Conservation (phyloP, 2,888 invertebrate species). For the Ctenicera cuprea region DNA sequence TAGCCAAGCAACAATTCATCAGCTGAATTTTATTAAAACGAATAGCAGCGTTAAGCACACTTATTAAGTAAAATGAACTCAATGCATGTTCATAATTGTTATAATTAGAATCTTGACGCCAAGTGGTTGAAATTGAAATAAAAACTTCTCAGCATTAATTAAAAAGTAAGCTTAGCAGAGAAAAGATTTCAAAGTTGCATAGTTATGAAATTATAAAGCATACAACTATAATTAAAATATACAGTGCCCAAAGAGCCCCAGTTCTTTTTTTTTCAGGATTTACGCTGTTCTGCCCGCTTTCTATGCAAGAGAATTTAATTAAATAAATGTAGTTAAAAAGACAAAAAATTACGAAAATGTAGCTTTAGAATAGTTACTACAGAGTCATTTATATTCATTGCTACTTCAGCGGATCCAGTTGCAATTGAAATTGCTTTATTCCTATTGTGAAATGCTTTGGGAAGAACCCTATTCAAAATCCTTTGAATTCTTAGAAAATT, state of each 20-base stretch:
- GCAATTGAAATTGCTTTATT: constrained; percentile 8
- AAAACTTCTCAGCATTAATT: neutral
- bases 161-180: neutral
- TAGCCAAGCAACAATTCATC: no score
- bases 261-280: constrained; percentile 3
- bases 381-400: constrained; percentile 22
- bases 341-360: neutral
- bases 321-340: constrained; percentile 15
- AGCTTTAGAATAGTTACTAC: neutral
- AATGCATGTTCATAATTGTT: neutral
- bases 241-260: neutral
- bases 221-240: constrained; percentile 11
- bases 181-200: no score
- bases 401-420: neutral
- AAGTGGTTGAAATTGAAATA: neutral
- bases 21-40: neutral
- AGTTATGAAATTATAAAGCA: neutral
- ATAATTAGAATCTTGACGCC: neutral
- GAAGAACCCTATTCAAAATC: neutral
- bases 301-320: constrained; percentile 14
- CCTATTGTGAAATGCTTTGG: neutral
- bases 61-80: no score
- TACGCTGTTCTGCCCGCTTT: neutral
- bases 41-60: neutral
- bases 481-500: neutral